These are phyloP conservation scores for Peromyscus melanophrys DNA, from an alignment of 2,797 vertebrate species.

Conservation along the genomic window DNA sequence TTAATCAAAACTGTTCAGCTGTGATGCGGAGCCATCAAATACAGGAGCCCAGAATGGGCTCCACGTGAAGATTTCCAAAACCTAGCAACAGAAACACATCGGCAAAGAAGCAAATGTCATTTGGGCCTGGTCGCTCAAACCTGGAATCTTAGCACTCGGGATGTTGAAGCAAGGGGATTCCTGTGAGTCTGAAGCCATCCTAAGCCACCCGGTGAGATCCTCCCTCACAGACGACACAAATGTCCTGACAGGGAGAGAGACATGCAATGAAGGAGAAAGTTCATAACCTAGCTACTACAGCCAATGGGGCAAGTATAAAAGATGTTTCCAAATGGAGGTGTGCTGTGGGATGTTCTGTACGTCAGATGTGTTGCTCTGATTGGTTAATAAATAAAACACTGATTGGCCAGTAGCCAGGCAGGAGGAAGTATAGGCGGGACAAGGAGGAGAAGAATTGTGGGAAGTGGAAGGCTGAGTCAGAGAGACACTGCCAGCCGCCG, in stretches of 20 bases:
- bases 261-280: background rate
- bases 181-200: background rate
- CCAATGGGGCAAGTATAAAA: slow-evolving; percentile 54
- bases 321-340: background rate
- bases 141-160: background rate
- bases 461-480: too few species aligned
- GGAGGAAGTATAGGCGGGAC: too few species aligned
- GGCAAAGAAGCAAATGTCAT: slow-evolving; percentile 8
- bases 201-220: background rate
- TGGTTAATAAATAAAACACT: too few species aligned
- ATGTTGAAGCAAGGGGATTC: background rate
- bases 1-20: background rate
- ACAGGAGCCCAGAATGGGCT: background rate
- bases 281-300: background rate
- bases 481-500: too few species aligned
- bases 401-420: too few species aligned
- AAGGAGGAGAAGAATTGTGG: too few species aligned
- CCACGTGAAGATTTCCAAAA: background rate
- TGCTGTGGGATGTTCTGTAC: too few species aligned
- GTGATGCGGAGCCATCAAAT: background rate
- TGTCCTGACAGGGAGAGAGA: background rate
- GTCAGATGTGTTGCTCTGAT: too few species aligned
- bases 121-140: background rate
- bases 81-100: background rate
- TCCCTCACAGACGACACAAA: background rate